phyloP scores from a whole-genome alignment of 2,888 invertebrate genomes.

The Epistrophe eligans region DNA sequence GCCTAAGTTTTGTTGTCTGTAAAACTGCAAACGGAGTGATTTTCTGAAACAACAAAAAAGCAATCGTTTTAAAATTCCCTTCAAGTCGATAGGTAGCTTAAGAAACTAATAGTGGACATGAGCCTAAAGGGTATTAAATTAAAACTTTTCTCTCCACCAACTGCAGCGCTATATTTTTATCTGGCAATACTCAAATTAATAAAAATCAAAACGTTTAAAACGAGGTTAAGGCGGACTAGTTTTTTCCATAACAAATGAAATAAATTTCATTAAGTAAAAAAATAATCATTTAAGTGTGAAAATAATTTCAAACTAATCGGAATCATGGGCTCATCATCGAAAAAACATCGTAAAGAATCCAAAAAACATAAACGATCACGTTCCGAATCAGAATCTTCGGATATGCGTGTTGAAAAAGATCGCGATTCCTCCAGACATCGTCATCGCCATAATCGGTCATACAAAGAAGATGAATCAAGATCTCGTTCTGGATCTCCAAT shows the following conservation, averaged over 20 bases:
- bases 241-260: conserved; percentile 15
- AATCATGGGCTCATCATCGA: conserved; percentile 83
- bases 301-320: conserved; percentile 1
- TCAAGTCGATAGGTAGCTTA: too few species aligned
- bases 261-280: neutral
- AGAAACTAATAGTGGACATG: too few species aligned
- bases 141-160: neutral
- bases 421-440: conserved; percentile 52
- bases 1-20: too few species aligned
- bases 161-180: neutral
- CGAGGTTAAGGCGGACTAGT: neutral
- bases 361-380: conserved; percentile 81
- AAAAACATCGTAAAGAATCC: conserved; percentile 83
- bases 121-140: too few species aligned
- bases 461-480: conserved; percentile 45
- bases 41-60: too few species aligned
- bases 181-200: neutral
- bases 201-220: conserved; percentile 25
- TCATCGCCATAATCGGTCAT: conserved; percentile 78
- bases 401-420: conserved; percentile 69
- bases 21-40: too few species aligned
- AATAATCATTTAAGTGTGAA: conserved; percentile 5
- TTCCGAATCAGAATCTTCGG: conserved; percentile 77
- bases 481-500: conserved; percentile 57
- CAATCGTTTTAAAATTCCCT: too few species aligned